phyloP scores from a whole-genome alignment of 2,888 invertebrate genomes.

The Balanococcus diminutus region DNA sequence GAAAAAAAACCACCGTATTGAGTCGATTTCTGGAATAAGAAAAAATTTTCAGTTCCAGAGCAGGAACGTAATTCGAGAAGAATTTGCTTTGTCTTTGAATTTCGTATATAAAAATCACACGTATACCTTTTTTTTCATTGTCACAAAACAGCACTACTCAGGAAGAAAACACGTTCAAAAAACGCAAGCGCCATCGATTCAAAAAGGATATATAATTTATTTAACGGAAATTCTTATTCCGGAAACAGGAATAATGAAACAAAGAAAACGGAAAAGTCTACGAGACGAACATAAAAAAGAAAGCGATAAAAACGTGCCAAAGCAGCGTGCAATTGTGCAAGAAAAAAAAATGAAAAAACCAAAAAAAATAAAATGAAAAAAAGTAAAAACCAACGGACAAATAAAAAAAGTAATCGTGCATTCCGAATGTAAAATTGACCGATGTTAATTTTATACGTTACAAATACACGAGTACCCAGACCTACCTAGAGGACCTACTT shows the following conservation, averaged over 20 bases:
- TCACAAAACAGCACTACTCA: slow-evolving; percentile 2
- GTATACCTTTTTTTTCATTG: not conserved
- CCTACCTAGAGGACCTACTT: not conserved
- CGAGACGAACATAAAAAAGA: slow-evolving; percentile 23
- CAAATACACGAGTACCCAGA: not conserved
- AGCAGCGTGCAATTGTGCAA: not conserved
- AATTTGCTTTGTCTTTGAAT: not conserved
- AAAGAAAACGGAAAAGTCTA: slow-evolving; percentile 31
- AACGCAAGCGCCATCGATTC: slow-evolving; percentile 20
- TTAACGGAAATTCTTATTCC: slow-evolving; percentile 31
- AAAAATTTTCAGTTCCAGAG: not conserved
- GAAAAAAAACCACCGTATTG: not conserved
- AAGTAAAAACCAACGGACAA: not conserved
- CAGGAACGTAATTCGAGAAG: not conserved
- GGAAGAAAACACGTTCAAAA: slow-evolving; percentile 19
- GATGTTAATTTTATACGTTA: not conserved
- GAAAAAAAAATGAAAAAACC: not conserved
- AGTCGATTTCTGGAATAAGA: not conserved
- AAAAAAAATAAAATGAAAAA: slow-evolving; percentile 10
- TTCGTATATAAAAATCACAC: not conserved
- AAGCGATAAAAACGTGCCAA: slow-evolving; percentile 12
- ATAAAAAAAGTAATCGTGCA: not conserved
- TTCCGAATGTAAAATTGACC: not conserved
- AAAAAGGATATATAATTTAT: slow-evolving; percentile 31
- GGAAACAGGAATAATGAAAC: slow-evolving; percentile 23